A percentile compares a stretch with the other conserved stretches of the same genome.
These are phyloP conservation scores for Oscarella lobularis DNA, from an alignment of 37 sponge, comb jelly and placozoan genomes.

Conservation along the genomic window DNA sequence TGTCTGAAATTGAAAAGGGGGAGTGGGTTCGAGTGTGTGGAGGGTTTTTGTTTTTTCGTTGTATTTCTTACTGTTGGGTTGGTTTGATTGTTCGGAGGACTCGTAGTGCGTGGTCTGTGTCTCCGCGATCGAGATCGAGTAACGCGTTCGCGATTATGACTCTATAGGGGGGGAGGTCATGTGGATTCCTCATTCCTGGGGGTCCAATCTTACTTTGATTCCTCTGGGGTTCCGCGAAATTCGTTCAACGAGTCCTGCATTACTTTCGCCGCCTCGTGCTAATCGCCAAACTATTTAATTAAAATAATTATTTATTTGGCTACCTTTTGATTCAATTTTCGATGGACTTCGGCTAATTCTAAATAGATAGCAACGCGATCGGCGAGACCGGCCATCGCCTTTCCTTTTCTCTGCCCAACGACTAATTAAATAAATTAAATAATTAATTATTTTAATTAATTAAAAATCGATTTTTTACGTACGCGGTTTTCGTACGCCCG, in stretches of 20 bases:
- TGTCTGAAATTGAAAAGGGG: conserved; percentile 9
- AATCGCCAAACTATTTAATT: neutral
- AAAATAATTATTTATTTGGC: no score
- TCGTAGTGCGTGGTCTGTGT: conserved; percentile 54
- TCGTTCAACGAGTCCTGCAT: conserved; percentile 87
- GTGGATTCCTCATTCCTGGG: no score
- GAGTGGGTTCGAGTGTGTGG: neutral
- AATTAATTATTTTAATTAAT: no score
- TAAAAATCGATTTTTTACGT: no score
- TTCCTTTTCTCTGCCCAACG: no score
- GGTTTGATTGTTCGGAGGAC: conserved; percentile 48
- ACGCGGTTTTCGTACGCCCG: neutral
- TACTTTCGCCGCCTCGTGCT: conserved; percentile 69
- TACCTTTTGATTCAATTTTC: conserved; percentile 24
- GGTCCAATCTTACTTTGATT: conserved; percentile 44
- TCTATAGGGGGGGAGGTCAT: no score
- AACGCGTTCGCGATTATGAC: conserved; percentile 78
- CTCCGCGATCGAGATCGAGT: conserved; percentile 45
- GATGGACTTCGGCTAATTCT: conserved; percentile 44
- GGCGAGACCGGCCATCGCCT: conserved; percentile 17
- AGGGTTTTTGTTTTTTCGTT: no score
- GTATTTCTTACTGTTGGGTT: conserved; percentile 28
- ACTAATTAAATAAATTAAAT: no score
- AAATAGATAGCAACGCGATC: conserved; percentile 52
- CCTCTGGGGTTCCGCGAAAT: conserved; percentile 68